Evolutionary conservation across 2,888 invertebrate genomes (phyloP), one percentile per base, ranked within the genome.

Genomic region (Arenicola marina): DNA sequence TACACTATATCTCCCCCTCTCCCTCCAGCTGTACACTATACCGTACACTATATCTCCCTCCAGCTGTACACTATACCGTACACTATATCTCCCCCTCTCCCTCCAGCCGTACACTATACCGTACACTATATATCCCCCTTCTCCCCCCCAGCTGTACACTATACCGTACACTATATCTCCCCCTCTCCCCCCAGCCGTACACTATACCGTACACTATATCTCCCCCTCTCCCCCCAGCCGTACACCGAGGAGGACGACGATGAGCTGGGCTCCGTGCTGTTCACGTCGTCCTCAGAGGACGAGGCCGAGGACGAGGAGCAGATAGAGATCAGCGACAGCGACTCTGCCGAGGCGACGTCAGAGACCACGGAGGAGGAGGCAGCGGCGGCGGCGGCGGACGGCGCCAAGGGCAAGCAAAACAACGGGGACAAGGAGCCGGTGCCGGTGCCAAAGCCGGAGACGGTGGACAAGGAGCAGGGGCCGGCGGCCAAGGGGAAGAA

Each of bases 181-280:
- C n/a, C n/a, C n/a, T n/a, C n/a, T n/a, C n/a, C n/a, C n/a, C n/a
- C n/a, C n/a, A n/a, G n/a, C n/a, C n/a, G n/a, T n/a, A n/a, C n/a
- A n/a, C n/a, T n/a, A n/a, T n/a, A n/a, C n/a, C n/a, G n/a, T n/a
- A n/a, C n/a, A n/a, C n/a, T n/a, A n/a, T n/a, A n/a, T n/a, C n/a
- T n/a, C n/a, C n/a, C n/a, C n/a, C n/a, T n/a, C n/a, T n/a, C n/a
- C 18, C 38, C 11, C 24, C 24, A 61, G 61, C 56, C 56, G 1
- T 45, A 56, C 24, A 61, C 60, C 21, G 51, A 55, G 2, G 32
- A 45, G 46, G 63, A 63, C 46, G 61, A 61, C 46, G 65, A 65
- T 58, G 65, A 65, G 21, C 51, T 58, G 29, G 62, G 58, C 7
- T 54, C 55, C 4, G 3, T 62, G 15, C 11, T 57, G 21, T 32